Base-by-base conservation (phyloP, 2,113 vertebrate species). In the Okapia johnstoni region DNA sequence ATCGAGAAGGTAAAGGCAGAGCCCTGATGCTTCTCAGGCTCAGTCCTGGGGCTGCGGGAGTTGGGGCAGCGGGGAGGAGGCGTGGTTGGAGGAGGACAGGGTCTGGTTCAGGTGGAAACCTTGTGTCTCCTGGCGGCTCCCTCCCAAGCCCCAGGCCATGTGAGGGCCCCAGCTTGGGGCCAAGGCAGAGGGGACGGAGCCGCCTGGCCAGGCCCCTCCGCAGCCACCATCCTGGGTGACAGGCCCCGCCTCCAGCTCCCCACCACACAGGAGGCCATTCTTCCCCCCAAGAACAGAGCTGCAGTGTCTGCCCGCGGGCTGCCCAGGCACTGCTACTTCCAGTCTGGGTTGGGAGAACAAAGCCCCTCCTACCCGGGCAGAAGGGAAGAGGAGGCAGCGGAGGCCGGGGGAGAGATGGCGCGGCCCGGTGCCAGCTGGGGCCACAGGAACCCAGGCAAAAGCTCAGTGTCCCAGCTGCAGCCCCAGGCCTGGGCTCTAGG, bases 1-100 rank as follows among this genome's bases (percentile, higher is more conserved):
- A 96, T 99, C 90, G 99, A 98, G 97, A 99, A 99, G 99, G 99
- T 99, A 99, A 99, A 97, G 46, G 9, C 36, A 36, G 8, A 2
- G 10, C 50, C 16, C 30, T 21, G 2, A 5, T 16, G 13, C 61
- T 15, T 5, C 70, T 88, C 23, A 30, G 76, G 70, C 33, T 87
- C 36, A 40, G 15, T 1, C 25, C 14, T 10, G 36, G 19, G n/a
- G 63, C 10, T 28, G 84, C 2, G 7, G 50, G 83, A 48, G 17
- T 40, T 40, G 40, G 40, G 40, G 40, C 40, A 40, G 40, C 40
- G 40, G 17, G 36, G 30, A 30, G 23, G 50, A 46, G 15, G 55
- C 11, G 1, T 7, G 52, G 81, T 1, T n/a, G 70, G 40, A 60
- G 33, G 3, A 7, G 52, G 93, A 70, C n/a, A 7, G 17, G 28